Conservation (phyloP, 2,797 vertebrate genomes). For the Hemitrygon akajei region DNA sequence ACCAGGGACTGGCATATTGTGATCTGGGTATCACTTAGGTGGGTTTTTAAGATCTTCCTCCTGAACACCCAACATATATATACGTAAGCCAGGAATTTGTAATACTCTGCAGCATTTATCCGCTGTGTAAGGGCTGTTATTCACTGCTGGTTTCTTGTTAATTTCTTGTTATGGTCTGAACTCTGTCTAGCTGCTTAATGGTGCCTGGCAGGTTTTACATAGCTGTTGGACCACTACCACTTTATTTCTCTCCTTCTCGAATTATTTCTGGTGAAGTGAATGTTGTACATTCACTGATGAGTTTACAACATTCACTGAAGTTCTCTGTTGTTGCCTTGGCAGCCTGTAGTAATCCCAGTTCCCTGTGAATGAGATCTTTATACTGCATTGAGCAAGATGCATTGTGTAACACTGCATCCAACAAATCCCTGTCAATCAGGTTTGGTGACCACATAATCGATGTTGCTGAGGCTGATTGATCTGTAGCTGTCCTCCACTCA, state of each 20-base stretch:
- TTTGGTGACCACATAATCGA: no score
- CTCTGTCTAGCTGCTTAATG: not conserved
- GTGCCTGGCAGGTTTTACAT: not conserved
- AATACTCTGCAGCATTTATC: not conserved
- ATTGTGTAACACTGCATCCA: no score
- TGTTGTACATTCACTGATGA: not conserved
- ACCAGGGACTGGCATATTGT: not conserved
- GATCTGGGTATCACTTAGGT: not conserved
- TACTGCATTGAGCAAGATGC: not conserved
- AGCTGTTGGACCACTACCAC: not conserved
- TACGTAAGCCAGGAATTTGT: not conserved
- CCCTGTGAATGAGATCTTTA: not conserved
- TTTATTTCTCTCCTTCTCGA: not conserved
- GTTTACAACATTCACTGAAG: not conserved
- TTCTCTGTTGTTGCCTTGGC: not conserved
- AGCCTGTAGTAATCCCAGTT: not conserved
- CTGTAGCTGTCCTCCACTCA: no score
- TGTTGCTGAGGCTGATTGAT: no score
- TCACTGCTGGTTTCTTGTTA: not conserved
- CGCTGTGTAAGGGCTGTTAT: not conserved
- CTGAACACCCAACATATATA: not conserved
- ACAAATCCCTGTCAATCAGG: no score
- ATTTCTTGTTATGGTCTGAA: not conserved
- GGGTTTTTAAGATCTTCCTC: not conserved
- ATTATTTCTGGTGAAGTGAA: not conserved